Percentiles rank a stretch among this genome's conserved stretches.
Conservation (phyloP, 2,888 invertebrate genomes). For the Rhamphomyia laevipes region DNA sequence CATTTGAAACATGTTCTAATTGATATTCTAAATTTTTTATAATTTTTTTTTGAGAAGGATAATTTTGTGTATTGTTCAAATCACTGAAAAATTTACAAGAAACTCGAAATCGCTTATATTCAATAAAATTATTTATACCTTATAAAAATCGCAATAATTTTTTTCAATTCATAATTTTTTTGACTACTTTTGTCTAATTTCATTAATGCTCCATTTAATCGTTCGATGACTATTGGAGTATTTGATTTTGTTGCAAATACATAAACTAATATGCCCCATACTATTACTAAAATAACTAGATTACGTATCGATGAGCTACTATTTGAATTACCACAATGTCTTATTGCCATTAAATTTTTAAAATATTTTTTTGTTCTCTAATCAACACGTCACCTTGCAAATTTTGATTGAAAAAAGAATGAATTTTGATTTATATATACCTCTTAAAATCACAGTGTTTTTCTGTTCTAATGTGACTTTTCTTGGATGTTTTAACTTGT, state of each 20-base stretch:
- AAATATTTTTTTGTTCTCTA: too few species aligned
- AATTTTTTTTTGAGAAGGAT: conserved; percentile 19
- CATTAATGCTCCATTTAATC: conserved; percentile 59
- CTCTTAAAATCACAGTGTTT: too few species aligned
- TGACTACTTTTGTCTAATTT: conserved; percentile 70
- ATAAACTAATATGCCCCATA: conserved; percentile 17
- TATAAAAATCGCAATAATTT: conserved; percentile 52
- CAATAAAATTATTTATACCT: conserved; percentile 40
- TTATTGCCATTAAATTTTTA: too few species aligned
- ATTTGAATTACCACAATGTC: too few species aligned
- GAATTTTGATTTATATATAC: too few species aligned
- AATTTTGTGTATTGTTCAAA: conserved; percentile 11
- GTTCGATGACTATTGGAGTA: conserved; percentile 28
- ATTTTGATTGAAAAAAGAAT: too few species aligned
- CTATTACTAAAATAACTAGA: conserved; percentile 13
- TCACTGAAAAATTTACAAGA: conserved; percentile 25
- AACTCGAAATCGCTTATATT: too few species aligned
- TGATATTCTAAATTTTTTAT: conserved; percentile 32
- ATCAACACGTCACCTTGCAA: too few species aligned
- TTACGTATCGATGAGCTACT: conserved; percentile 13
- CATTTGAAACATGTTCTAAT: conserved; percentile 18
- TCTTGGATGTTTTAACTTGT: too few species aligned
- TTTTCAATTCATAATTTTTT: conserved; percentile 68
- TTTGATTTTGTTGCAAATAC: conserved; percentile 20
- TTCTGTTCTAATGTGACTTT: too few species aligned